Evolutionary conservation across 2,797 vertebrate genomes (phyloP).

Genomic region (Leuciscus waleckii): DNA sequence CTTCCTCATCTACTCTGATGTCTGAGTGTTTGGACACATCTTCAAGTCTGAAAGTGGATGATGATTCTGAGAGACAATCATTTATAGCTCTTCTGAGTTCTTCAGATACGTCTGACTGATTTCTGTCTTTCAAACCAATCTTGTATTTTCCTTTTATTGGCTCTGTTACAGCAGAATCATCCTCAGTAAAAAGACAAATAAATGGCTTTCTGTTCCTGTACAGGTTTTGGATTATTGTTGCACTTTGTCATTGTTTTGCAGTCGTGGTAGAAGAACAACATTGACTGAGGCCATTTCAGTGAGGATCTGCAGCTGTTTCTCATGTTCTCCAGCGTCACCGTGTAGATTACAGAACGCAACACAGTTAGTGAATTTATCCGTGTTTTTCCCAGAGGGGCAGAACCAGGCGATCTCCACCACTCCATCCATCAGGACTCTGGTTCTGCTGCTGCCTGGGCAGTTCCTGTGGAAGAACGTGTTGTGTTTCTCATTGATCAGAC

Average conservation of each 20-base stretch:
- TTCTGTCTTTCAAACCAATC: neutral
- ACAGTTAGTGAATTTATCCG: neutral
- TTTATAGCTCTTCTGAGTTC: neutral
- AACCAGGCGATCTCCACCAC: slow-evolving; percentile 57
- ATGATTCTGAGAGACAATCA: neutral
- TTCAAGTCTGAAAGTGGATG: slow-evolving; percentile 12
- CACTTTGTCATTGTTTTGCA: slow-evolving; percentile 3
- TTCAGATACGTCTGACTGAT: neutral
- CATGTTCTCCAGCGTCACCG: neutral
- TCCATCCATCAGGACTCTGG: neutral
- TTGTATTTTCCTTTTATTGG: neutral
- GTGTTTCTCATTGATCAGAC: slow-evolving; percentile 2
- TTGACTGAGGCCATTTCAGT: slow-evolving; percentile 70
- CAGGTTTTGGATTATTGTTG: neutral
- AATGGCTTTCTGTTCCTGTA: neutral
- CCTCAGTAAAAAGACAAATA: slow-evolving; percentile 56
- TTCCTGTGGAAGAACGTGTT: neutral
- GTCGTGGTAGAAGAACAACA: slow-evolving; percentile 66
- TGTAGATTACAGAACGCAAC: neutral
- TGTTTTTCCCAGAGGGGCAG: neutral
- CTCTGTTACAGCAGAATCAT: neutral
- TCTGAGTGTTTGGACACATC: neutral
- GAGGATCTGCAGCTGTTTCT: slow-evolving; percentile 47
- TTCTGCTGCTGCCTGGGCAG: neutral
- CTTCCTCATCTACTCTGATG: slow-evolving; percentile 43